Evolutionary conservation across 2,888 invertebrate genomes (phyloP).

Genomic region (Heliconius aoede): DNA sequence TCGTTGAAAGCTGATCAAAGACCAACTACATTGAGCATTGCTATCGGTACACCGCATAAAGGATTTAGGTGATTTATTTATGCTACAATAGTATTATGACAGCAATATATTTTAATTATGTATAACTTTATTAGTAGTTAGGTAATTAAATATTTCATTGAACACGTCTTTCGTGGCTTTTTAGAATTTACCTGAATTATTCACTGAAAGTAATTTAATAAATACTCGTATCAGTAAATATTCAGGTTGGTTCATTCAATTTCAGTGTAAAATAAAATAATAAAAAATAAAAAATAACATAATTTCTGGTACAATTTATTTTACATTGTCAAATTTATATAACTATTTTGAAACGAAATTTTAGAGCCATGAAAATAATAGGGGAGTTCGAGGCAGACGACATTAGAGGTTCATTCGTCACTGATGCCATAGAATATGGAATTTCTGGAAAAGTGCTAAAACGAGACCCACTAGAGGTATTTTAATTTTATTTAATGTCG

Average conservation of each 20-base stretch:
- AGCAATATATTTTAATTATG: too few relatives aligned
- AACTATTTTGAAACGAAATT: background rate
- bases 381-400: constrained; percentile 71
- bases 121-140: too few relatives aligned
- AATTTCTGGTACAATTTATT: background rate
- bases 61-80: constrained; percentile 63
- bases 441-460: constrained; percentile 71
- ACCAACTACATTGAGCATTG: constrained; percentile 60
- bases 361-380: constrained; percentile 73
- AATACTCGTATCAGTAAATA: too few relatives aligned
- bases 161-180: too few relatives aligned
- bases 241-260: too few relatives aligned
- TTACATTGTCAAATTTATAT: background rate
- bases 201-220: too few relatives aligned
- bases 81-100: background rate
- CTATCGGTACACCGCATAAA: constrained; percentile 70
- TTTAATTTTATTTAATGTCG: constrained; percentile 14
- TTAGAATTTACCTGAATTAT: too few relatives aligned
- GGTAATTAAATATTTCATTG: too few relatives aligned
- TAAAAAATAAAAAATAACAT: background rate
- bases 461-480: constrained; percentile 71
- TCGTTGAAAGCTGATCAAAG: constrained; percentile 71
- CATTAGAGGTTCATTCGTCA: constrained; percentile 69
- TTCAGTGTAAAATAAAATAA: background rate
- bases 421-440: constrained; percentile 69